A percentile compares a stretch with the other conserved stretches of the same genome.
Evolutionary conservation across 1,140 invertebrate species (phyloP).

Genomic region (Mycetomoellerius zeteki): DNA sequence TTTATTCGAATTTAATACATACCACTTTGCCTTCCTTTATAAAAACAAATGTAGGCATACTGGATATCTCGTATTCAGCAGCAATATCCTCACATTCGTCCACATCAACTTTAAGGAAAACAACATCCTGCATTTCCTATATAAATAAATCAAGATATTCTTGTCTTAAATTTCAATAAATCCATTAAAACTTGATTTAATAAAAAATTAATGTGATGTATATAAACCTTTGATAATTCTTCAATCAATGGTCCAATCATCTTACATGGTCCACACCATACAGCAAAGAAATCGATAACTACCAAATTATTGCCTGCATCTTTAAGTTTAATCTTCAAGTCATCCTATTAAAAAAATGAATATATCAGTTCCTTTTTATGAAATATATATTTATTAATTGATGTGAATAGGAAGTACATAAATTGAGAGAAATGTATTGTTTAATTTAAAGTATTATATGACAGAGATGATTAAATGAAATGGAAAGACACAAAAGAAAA

Average conservation of each 20-base stretch:
- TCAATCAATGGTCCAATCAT: conserved; percentile 94
- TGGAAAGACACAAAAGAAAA: background rate
- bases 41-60: conserved; percentile 98
- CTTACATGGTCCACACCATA: conserved; percentile 98
- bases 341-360: conserved; percentile 87
- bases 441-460: background rate
- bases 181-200: conserved; percentile 1
- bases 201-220: conserved; percentile 46
- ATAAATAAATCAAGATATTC: conserved; percentile 77
- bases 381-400: conserved; percentile 15
- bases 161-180: conserved; percentile 10
- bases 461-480: background rate
- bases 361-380: background rate
- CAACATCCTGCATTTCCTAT: conserved; percentile 90
- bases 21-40: conserved; percentile 92
- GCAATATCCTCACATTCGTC: conserved; percentile 96
- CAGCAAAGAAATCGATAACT: conserved; percentile 95
- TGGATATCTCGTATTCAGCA: conserved; percentile 92
- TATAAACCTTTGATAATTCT: conserved; percentile 89
- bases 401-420: background rate
- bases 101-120: conserved; percentile 93
- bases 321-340: conserved; percentile 91
- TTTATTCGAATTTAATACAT: conserved; percentile 72
- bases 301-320: conserved; percentile 94
- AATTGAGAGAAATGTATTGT: background rate